phyloP scores from a whole-genome alignment of 2,113 vertebrate genomes.

The Zeus faber region DNA sequence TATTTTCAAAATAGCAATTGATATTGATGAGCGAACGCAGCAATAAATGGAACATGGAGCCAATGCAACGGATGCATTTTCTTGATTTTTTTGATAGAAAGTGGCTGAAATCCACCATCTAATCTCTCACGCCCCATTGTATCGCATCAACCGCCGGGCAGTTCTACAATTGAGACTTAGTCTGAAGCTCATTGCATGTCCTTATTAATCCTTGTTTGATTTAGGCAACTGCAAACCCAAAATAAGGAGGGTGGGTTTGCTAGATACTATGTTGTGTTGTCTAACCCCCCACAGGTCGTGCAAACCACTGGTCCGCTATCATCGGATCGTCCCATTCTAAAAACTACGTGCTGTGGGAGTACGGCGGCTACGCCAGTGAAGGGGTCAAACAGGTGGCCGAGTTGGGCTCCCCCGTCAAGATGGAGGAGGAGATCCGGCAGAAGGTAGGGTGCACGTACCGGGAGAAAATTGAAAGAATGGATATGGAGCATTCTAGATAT shows the following conservation, averaged over 20 bases:
- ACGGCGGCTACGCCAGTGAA: conserved; percentile 88
- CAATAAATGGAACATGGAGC: too few species aligned
- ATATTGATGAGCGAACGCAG: too few species aligned
- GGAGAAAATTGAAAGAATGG: too few species aligned
- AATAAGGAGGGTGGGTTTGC: too few species aligned
- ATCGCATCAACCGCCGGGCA: background rate
- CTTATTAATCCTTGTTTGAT: too few species aligned
- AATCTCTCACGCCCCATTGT: background rate
- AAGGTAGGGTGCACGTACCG: conserved; percentile 77
- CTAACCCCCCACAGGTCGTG: conserved; percentile 77
- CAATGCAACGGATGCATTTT: too few species aligned
- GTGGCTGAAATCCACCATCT: background rate
- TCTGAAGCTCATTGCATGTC: too few species aligned
- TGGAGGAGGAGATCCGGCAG: conserved; percentile 98
- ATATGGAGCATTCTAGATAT: too few species aligned
- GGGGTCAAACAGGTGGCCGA: conserved; percentile 95
- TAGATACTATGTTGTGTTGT: too few species aligned
- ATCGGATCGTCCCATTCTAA: conserved; percentile 95
- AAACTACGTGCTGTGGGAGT: conserved; percentile 95
- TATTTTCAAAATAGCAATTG: background rate
- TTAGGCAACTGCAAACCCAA: too few species aligned
- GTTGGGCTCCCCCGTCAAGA: conserved; percentile 94
- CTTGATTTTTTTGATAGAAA: background rate
- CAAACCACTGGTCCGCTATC: conserved; percentile 97
- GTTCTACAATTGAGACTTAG: too few species aligned